Conservation (phyloP, 2,888 invertebrate genomes). For the Parnassius smintheus region DNA sequence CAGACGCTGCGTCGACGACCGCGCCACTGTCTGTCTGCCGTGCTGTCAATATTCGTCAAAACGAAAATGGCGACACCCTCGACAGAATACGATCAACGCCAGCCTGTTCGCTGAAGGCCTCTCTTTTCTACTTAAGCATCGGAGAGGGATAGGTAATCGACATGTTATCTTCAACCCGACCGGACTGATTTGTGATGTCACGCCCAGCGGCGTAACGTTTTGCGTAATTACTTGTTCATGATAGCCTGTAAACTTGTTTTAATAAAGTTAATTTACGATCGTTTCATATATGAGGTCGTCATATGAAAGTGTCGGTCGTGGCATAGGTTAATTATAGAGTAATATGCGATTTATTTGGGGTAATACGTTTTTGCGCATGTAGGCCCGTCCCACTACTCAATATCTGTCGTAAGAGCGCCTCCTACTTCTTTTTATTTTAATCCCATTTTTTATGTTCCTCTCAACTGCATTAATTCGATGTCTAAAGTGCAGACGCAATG, state of each 20-base stretch:
- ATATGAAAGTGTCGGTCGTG: slow-evolving; percentile 66
- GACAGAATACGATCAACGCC: slow-evolving; percentile 78
- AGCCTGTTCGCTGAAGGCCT: slow-evolving; percentile 54
- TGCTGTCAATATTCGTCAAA: slow-evolving; percentile 88
- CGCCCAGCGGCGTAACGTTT: slow-evolving; percentile 81
- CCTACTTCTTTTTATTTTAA: slow-evolving; percentile 80
- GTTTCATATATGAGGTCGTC: slow-evolving; percentile 64
- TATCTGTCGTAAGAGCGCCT: slow-evolving; percentile 78
- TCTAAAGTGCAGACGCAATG: slow-evolving; percentile 65
- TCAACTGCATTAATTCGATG: slow-evolving; percentile 68
- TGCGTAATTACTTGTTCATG: slow-evolving; percentile 76
- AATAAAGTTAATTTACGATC: slow-evolving; percentile 73
- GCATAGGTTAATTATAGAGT: slow-evolving; percentile 61
- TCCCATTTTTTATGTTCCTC: slow-evolving; percentile 68
- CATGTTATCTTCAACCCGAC: slow-evolving; percentile 73
- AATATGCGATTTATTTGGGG: slow-evolving; percentile 50
- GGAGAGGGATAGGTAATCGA: slow-evolving; percentile 54
- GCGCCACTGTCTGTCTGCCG: slow-evolving; percentile 79
- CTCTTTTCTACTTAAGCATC: slow-evolving; percentile 42
- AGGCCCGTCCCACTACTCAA: slow-evolving; percentile 80
- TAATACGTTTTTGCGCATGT: slow-evolving; percentile 77
- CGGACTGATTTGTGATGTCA: slow-evolving; percentile 80
- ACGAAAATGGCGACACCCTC: slow-evolving; percentile 87
- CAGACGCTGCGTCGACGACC: slow-evolving; percentile 77
- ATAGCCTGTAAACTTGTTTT: slow-evolving; percentile 75